These are phyloP conservation scores for Sylvia borin DNA, from an alignment of 2,797 vertebrate species.

Conservation along the genomic window DNA sequence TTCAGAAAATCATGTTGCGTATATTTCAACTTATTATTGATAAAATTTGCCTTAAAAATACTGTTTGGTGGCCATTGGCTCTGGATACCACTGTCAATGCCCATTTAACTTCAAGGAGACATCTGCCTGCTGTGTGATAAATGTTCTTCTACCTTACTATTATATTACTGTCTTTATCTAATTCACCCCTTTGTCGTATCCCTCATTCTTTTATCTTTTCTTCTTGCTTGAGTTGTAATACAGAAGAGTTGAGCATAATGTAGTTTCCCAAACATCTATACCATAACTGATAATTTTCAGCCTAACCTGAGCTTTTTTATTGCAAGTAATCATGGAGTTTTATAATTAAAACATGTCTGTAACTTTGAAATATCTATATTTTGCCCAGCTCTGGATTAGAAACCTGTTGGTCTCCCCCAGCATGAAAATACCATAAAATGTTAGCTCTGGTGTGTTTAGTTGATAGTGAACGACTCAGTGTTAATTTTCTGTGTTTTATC, in stretches of 20 bases:
- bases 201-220: not conserved
- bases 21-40: not conserved
- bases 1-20: not conserved
- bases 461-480: not conserved
- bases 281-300: not conserved
- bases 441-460: not conserved
- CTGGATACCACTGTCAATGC: not conserved
- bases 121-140: not conserved
- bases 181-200: not conserved
- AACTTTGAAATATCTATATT: not conserved
- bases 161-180: not conserved
- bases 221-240: not conserved
- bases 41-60: not conserved
- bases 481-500: not conserved
- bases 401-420: not conserved
- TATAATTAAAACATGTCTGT: not conserved
- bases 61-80: not conserved
- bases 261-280: not conserved
- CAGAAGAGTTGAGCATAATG: not conserved
- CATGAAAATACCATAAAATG: not conserved
- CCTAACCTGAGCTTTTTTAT: rapidly evolving
- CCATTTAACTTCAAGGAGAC: not conserved
- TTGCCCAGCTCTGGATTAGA: not conserved
- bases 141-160: not conserved
- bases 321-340: not conserved